Conservation (phyloP, 1,140 invertebrate species). For the Micrasema longulum region DNA sequence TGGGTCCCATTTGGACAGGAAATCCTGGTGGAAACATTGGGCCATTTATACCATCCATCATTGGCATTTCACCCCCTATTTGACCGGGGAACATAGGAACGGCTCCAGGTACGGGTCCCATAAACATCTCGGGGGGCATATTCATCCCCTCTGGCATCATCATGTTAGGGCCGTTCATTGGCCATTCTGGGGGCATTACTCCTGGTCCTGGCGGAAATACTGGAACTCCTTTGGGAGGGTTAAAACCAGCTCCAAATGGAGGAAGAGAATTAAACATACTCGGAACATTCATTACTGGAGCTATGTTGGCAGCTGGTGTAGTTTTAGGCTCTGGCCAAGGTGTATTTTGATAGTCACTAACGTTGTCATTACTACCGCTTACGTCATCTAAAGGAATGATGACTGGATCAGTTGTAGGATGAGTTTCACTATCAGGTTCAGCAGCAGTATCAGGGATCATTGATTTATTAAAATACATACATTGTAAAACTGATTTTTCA, state of each 20-base stretch:
- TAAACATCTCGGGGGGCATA: slow-evolving; percentile 68
- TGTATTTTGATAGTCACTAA: slow-evolving; percentile 79
- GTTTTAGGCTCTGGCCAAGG: slow-evolving; percentile 87
- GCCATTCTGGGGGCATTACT: slow-evolving; percentile 61
- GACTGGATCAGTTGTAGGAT: slow-evolving; percentile 80
- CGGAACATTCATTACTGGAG: slow-evolving; percentile 59
- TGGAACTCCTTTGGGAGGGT: slow-evolving; percentile 60
- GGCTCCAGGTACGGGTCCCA: slow-evolving; percentile 56
- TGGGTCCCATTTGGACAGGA: slow-evolving; percentile 49
- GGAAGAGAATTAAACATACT: slow-evolving; percentile 67
- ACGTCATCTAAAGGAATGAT: slow-evolving; percentile 90
- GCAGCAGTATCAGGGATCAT: slow-evolving; percentile 89
- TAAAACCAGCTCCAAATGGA: slow-evolving; percentile 64
- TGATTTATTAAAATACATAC: slow-evolving; percentile 85
- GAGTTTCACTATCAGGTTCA: slow-evolving; percentile 87
- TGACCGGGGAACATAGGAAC: slow-evolving; percentile 56
- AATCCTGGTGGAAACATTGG: slow-evolving; percentile 38
- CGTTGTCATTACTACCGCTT: slow-evolving; percentile 81
- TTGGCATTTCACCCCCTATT: slow-evolving; percentile 47
- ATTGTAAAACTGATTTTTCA: slow-evolving; percentile 85
- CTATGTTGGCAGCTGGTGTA: slow-evolving; percentile 54
- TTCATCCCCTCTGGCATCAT: slow-evolving; percentile 62
- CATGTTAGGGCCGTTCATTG: slow-evolving; percentile 59
- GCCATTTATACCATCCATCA: slow-evolving; percentile 50
- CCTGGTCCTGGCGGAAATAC: slow-evolving; percentile 58